Evolutionary conservation across 1,140 invertebrate species (phyloP).

Genomic region (Aricia agestis): DNA sequence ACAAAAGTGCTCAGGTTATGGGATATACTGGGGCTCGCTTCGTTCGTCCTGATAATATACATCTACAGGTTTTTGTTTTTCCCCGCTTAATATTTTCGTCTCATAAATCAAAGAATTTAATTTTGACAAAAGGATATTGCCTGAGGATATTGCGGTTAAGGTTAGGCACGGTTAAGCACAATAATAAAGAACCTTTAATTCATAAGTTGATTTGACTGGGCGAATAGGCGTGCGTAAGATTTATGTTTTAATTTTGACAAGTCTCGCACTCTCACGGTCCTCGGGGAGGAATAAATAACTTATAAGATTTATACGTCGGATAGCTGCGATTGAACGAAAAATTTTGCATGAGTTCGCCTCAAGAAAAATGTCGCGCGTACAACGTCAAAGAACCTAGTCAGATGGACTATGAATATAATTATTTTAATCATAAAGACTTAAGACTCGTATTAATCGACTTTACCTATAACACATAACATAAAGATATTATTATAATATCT

Average conservation of each 20-base stretch:
- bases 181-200: slow-evolving; percentile 30
- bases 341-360: slow-evolving; percentile 8
- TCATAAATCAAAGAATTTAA: not conserved
- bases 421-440: too few relatives aligned
- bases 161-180: slow-evolving; percentile 1
- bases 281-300: slow-evolving; percentile 38
- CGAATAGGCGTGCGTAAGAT: slow-evolving; percentile 31
- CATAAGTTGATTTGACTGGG: slow-evolving; percentile 31
- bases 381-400: not conserved
- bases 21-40: too few relatives aligned
- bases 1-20: too few relatives aligned
- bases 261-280: slow-evolving; percentile 36
- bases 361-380: not conserved
- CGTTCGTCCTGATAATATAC: too few relatives aligned
- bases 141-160: too few relatives aligned
- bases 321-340: slow-evolving; percentile 36
- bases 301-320: slow-evolving; percentile 40
- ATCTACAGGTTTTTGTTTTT: not conserved
- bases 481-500: too few relatives aligned
- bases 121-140: slow-evolving; percentile 10
- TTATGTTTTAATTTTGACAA: slow-evolving; percentile 46
- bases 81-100: not conserved
- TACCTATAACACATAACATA: too few relatives aligned
- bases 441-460: too few relatives aligned
- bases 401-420: too few relatives aligned